These are phyloP conservation scores for Indicator maculatus DNA, from an alignment of 2,113 vertebrate genomes.

Conservation along the genomic window DNA sequence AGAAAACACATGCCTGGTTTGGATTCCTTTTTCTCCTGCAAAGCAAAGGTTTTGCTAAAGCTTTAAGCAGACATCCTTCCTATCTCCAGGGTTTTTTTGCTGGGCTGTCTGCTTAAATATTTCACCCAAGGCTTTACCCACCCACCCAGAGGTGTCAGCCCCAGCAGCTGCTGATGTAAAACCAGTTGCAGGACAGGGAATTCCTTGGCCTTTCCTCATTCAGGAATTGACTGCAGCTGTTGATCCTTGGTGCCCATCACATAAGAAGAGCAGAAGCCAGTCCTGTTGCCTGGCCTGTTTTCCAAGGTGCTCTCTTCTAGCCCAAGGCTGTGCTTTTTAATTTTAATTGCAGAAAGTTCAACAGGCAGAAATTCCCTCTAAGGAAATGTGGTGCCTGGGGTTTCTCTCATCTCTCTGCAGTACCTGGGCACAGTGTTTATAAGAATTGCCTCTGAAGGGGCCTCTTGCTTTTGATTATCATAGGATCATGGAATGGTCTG, in stretches of 20 bases:
- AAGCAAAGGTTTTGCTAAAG: background rate
- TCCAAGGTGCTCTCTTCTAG: background rate
- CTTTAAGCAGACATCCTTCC: background rate
- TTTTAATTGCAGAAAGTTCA: background rate
- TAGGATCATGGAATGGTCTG: too few species aligned
- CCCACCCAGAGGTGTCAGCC: background rate
- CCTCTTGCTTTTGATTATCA: background rate
- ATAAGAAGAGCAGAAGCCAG: background rate
- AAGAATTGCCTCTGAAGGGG: background rate
- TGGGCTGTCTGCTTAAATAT: background rate
- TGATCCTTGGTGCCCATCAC: background rate
- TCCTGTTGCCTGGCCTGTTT: background rate
- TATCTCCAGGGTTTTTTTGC: background rate
- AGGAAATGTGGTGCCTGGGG: background rate
- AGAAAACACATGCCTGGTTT: slow-evolving; percentile 28
- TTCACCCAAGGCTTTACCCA: background rate
- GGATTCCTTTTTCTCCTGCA: background rate
- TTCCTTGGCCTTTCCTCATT: background rate
- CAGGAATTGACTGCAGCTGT: background rate
- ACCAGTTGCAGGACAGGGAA: background rate
- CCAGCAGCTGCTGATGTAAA: background rate
- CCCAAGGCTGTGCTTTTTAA: background rate
- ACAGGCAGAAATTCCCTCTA: background rate
- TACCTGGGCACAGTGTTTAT: background rate
- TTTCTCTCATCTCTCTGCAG: background rate